phyloP scores from a whole-genome alignment of 2,797 vertebrate genomes.

The Rhyacichthys aspro region DNA sequence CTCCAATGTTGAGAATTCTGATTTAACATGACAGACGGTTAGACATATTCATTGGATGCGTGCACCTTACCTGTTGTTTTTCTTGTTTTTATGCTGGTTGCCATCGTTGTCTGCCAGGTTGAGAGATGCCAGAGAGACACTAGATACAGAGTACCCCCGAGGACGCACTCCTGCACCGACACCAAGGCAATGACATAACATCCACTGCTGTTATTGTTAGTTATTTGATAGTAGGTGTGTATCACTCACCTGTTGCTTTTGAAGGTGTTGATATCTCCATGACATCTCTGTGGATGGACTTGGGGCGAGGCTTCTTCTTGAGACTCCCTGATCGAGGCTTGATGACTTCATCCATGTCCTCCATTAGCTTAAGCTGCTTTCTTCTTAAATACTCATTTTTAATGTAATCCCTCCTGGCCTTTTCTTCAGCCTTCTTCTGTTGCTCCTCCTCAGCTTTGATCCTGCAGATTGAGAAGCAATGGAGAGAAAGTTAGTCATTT shows the following conservation, averaged over 20 bases:
- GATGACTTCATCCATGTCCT: constrained; percentile 92
- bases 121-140: constrained; percentile 93
- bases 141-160: constrained; percentile 91
- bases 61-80: constrained; percentile 87
- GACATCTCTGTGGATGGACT: constrained; percentile 94
- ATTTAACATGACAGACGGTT: neutral
- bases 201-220: neutral
- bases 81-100: constrained; percentile 89
- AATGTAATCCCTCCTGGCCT: constrained; percentile 90
- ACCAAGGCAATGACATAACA: constrained; percentile 54
- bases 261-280: constrained; percentile 87
- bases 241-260: constrained; percentile 84
- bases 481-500: no score
- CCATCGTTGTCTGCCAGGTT: constrained; percentile 90
- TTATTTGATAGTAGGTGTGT: neutral
- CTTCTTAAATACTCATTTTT: constrained; percentile 92
- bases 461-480: constrained; percentile 61
- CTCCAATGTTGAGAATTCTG: neutral
- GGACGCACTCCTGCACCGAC: constrained; percentile 82
- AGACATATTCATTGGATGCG: neutral
- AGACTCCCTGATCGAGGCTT: constrained; percentile 87
- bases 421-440: constrained; percentile 92
- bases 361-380: constrained; percentile 95
- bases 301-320: constrained; percentile 93
- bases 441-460: constrained; percentile 94